A percentile compares a stretch with the other conserved stretches of the same genome.
phyloP scores from a whole-genome alignment of 1,140 invertebrate species.

The Leptoteleia sp. region DNA sequence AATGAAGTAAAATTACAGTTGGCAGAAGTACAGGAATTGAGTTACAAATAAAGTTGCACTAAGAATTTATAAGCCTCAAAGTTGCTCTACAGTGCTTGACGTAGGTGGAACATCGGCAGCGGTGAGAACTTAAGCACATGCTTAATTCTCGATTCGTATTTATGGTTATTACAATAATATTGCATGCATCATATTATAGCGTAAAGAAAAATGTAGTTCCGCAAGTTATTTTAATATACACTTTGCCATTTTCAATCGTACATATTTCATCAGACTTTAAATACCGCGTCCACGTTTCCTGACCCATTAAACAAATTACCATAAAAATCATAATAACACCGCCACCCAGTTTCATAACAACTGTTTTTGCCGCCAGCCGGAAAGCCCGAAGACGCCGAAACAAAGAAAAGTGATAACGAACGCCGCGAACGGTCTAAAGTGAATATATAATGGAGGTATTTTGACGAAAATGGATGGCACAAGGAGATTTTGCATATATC shows the following conservation, averaged over 20 bases:
- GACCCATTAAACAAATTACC: not conserved
- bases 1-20: slow-evolving; percentile 46
- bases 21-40: slow-evolving; percentile 32
- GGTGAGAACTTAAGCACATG: slow-evolving; percentile 54
- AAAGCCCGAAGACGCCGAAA: too few relatives aligned
- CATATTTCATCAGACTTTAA: slow-evolving; percentile 15
- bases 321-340: not conserved
- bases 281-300: not conserved
- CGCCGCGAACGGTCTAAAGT: slow-evolving; percentile 10
- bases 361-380: too few relatives aligned
- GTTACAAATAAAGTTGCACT: slow-evolving; percentile 56
- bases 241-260: not conserved
- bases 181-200: slow-evolving; percentile 30
- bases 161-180: slow-evolving; percentile 57
- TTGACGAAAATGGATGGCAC: slow-evolving; percentile 41
- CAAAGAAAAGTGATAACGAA: slow-evolving; percentile 2
- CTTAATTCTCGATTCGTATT: slow-evolving; percentile 44
- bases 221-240: slow-evolving; percentile 21
- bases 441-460: slow-evolving; percentile 40
- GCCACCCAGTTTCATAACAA: too few relatives aligned
- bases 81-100: slow-evolving; percentile 37
- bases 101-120: slow-evolving; percentile 31
- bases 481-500: slow-evolving; percentile 51
- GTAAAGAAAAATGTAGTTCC: slow-evolving; percentile 29
- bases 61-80: slow-evolving; percentile 58